Evolutionary conservation across 2,113 vertebrate species (phyloP).

Genomic region (Vidua chalybeata): DNA sequence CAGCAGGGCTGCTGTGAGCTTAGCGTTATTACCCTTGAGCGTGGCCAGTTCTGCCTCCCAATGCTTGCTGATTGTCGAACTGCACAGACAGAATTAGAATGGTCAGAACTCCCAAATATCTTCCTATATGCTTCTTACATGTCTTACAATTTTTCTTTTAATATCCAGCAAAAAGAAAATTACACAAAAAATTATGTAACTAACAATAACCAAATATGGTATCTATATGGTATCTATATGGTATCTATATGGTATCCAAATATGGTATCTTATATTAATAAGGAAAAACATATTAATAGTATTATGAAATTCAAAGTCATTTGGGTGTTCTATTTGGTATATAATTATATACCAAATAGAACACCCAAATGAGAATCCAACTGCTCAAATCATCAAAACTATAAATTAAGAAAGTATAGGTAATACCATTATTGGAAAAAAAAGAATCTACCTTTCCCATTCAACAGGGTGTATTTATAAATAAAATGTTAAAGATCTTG

Average conservation of each 20-base stretch:
- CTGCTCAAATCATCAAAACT: neutral
- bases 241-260: too few species aligned
- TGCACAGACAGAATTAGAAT: conserved; percentile 57
- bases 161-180: neutral
- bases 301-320: too few species aligned
- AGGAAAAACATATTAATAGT: too few species aligned
- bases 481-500: neutral
- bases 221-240: too few species aligned
- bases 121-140: neutral
- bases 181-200: neutral
- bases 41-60: conserved; percentile 98
- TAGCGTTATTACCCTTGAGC: conserved; percentile 97
- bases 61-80: conserved; percentile 91
- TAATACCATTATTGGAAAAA: neutral
- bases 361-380: neutral
- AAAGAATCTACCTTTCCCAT: neutral
- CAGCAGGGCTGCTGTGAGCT: conserved; percentile 94
- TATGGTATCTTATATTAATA: too few species aligned
- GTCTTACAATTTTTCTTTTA: neutral
- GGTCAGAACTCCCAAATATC: neutral
- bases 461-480: neutral
- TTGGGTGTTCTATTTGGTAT: too few species aligned
- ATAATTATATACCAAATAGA: neutral
- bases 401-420: neutral
- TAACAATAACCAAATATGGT: neutral